Evolutionary conservation across 2,113 vertebrate genomes (phyloP), one percentile per base, ranked within the genome.

Genomic region (Cochlearius cochlearius): DNA sequence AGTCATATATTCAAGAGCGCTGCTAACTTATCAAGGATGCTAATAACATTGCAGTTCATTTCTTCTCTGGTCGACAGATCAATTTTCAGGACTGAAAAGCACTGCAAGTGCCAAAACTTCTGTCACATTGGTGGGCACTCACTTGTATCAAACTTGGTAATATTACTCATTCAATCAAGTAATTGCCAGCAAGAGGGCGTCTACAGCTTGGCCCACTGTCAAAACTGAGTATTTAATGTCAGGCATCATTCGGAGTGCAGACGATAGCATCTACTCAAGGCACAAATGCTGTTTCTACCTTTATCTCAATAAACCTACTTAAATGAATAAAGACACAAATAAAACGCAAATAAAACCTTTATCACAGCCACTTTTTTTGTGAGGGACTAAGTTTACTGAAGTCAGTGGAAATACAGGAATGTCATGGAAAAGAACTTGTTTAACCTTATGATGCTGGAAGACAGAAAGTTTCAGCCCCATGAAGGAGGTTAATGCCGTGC

Each of bases 401-500:
- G 7, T 14, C 26, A 55, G 4, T 25, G 11, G 43, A 63, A 90
- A 72, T 49, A 68, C 5, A 55, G 30, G 32, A 68, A 21, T 1
- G 1, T 4, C 29, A 27, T 2, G 4, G 43, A 36, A 52, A 52
- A 76, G 29, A 68, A 17, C 7, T 32, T 49, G 9, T 10, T 50
- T 56, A 49, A 53, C 15, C 30, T 82, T 22, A 14, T 2, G 19
- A 27, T 36, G 49, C 15, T 34, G 23, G 68, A 34, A 3, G 16
- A 36, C 1, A 27, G 47, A 58, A 47, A 56, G 52, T 27, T 10
- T 43, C 43, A 30, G 38, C 12, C 25, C 14, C 19, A 2, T 10
- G 39, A n/a, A 9, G 0, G 15, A 62, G 29, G 64, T 53, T 53
- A 74, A 52, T 0, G 0, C 12, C 1, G 0, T 6, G 15, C 12